Percentiles rank a stretch among this genome's conserved stretches.
Conservation (phyloP, 2,113 vertebrate genomes). For the Probosciger aterrimus region DNA sequence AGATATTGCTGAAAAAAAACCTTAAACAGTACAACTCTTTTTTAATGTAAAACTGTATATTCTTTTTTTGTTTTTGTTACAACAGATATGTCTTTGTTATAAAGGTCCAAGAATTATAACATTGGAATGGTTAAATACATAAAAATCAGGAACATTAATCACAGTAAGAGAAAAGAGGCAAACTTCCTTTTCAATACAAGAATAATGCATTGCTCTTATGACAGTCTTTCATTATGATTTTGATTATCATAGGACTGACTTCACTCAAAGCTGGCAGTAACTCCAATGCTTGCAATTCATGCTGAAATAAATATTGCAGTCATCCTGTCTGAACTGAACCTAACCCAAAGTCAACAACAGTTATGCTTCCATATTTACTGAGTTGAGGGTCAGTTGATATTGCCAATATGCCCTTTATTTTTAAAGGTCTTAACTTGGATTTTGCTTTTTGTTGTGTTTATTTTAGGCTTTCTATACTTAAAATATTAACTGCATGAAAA, state of each 20-base stretch:
- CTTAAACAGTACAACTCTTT: not conserved
- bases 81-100: not conserved
- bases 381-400: conserved; percentile 36
- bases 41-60: not conserved
- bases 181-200: not conserved
- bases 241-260: conserved; percentile 24
- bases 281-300: not conserved
- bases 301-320: conserved; percentile 47
- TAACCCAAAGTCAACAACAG: conserved; percentile 44
- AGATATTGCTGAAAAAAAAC: not conserved
- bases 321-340: conserved; percentile 42
- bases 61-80: not conserved
- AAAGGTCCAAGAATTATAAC: not conserved
- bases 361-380: conserved; percentile 47
- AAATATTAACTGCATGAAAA: conserved; percentile 51
- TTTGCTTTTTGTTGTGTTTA: conserved; percentile 20
- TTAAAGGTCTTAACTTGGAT: conserved; percentile 37
- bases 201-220: not conserved
- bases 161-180: not conserved
- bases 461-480: conserved; percentile 36
- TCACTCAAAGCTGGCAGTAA: not conserved
- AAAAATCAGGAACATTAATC: not conserved
- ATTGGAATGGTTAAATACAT: not conserved
- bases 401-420: conserved; percentile 48
- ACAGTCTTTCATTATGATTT: not conserved